These are phyloP conservation scores for Beroe ovata DNA, from an alignment of 37 sponge, comb jelly and placozoan species.

Conservation along the genomic window DNA sequence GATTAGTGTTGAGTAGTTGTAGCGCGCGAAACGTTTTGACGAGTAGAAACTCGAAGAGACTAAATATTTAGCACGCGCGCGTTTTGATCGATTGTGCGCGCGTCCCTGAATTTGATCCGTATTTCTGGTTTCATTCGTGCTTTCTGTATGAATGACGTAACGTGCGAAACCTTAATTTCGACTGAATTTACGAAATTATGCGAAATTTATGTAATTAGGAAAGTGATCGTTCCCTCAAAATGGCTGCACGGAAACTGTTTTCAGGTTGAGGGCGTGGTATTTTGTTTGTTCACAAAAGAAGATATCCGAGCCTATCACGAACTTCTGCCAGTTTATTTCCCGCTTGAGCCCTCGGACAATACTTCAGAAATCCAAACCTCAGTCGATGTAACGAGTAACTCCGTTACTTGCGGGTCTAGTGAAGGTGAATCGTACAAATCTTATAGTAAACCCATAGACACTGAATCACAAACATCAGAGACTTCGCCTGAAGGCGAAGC, in stretches of 20 bases:
- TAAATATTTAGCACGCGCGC: slow-evolving; percentile 3
- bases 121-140: neutral
- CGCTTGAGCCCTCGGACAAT: slow-evolving; percentile 29
- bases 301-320: slow-evolving; percentile 71
- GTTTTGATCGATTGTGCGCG: neutral
- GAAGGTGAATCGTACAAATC: neutral
- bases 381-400: neutral
- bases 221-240: too few relatives aligned
- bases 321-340: slow-evolving; percentile 73
- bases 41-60: slow-evolving; percentile 31
- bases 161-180: neutral
- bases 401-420: neutral
- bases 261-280: slow-evolving; percentile 71
- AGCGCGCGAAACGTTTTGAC: neutral
- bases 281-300: slow-evolving; percentile 69
- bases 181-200: too few relatives aligned
- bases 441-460: neutral
- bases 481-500: neutral
- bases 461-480: neutral
- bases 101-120: neutral
- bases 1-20: neutral
- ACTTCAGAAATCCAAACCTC: neutral
- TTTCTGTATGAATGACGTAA: neutral
- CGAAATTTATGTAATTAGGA: too few relatives aligned
- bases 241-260: too few relatives aligned